Conservation (phyloP, 2,888 invertebrate genomes). For the Hofmannophila pseudospretella region DNA sequence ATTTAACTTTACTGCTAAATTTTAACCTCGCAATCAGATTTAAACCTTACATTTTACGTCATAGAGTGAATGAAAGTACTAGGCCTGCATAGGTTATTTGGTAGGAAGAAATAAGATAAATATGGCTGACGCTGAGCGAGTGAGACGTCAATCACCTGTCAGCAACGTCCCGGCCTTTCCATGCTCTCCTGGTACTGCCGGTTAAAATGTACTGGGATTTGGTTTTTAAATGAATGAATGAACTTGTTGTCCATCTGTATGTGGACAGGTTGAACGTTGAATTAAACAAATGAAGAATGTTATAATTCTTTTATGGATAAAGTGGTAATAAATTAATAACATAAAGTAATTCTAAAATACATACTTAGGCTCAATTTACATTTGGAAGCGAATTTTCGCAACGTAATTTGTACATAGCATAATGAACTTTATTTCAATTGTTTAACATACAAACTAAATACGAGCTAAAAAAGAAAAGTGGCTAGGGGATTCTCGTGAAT, state of each 20-base stretch:
- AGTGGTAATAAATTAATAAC: too few relatives aligned
- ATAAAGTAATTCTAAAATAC: too few relatives aligned
- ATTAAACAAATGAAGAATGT: too few relatives aligned
- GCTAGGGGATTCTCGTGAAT: too few relatives aligned
- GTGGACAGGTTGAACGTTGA: conserved; percentile 3
- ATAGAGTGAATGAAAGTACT: conserved; percentile 9
- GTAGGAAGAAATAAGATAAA: conserved; percentile 62
- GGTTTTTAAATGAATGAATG: conserved; percentile 33
- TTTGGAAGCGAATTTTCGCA: too few relatives aligned
- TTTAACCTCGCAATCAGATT: conserved; percentile 16
- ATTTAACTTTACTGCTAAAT: conserved; percentile 12
- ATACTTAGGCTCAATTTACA: too few relatives aligned
- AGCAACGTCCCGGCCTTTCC: conserved; percentile 63
- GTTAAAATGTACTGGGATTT: conserved; percentile 55
- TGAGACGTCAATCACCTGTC: conserved; percentile 77
- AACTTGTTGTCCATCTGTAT: conserved; percentile 6
- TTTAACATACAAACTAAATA: too few relatives aligned
- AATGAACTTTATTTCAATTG: too few relatives aligned
- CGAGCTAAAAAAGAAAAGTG: too few relatives aligned
- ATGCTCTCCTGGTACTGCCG: conserved; percentile 63
- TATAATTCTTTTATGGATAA: too few relatives aligned
- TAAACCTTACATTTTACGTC: conserved; percentile 8
- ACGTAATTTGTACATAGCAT: too few relatives aligned
- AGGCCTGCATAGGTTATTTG: conserved; percentile 18
- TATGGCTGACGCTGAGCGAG: conserved; percentile 65